Conservation (phyloP, 2,888 invertebrate species). For the Anoplius nigerrimus region DNA sequence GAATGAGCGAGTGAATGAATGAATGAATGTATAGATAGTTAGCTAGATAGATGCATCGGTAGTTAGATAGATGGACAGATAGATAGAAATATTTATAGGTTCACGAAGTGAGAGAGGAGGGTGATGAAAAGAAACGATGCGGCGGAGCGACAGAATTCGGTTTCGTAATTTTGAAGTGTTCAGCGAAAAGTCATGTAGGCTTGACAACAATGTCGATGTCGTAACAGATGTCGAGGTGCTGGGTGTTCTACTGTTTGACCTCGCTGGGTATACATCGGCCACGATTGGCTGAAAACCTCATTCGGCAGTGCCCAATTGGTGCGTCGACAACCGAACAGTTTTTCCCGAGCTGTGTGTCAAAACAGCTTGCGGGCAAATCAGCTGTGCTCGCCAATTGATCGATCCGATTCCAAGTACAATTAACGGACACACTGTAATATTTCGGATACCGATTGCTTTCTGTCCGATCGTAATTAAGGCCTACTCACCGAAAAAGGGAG, state of each 20-base stretch:
- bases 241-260: constrained; percentile 50
- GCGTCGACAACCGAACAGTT: constrained; percentile 51
- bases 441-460: background rate
- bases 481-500: constrained; percentile 69
- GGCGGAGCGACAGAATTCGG: background rate
- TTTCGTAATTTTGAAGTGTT: constrained; percentile 12
- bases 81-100: background rate
- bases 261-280: constrained; percentile 39
- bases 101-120: background rate
- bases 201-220: constrained; percentile 46
- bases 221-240: constrained; percentile 59
- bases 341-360: constrained; percentile 47
- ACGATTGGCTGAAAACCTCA: constrained; percentile 59
- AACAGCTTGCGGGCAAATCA: constrained; percentile 46
- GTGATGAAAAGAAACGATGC: too few relatives aligned
- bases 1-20: too few relatives aligned
- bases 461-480: constrained; percentile 9
- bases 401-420: background rate
- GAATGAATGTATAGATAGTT: too few relatives aligned
- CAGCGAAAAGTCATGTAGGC: constrained; percentile 16
- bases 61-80: background rate
- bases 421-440: background rate
- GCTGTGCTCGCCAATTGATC: constrained; percentile 27
- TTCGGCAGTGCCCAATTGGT: constrained; percentile 60
- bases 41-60: too few relatives aligned